Evolutionary conservation across 2,888 invertebrate genomes (phyloP).

Genomic region (Eristalinus aeneus): DNA sequence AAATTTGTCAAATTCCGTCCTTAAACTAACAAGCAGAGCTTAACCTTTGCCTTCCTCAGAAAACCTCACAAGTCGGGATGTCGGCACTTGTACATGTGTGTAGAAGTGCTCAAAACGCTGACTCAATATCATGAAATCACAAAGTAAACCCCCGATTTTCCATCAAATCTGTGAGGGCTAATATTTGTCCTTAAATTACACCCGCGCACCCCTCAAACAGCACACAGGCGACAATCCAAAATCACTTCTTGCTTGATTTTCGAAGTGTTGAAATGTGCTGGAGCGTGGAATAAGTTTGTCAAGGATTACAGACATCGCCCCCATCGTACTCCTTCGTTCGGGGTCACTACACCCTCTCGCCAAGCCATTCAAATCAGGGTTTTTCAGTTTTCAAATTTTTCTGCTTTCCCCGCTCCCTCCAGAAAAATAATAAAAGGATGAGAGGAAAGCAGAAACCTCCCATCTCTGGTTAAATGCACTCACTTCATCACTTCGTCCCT

Average conservation of each 20-base stretch:
- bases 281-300: conserved; percentile 17
- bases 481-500: conserved; percentile 69
- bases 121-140: conserved; percentile 57
- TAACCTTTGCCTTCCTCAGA: background rate
- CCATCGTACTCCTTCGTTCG: background rate
- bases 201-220: background rate
- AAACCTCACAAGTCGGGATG: background rate
- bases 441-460: conserved; percentile 45
- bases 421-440: background rate
- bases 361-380: conserved; percentile 48
- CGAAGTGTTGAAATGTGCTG: background rate
- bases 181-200: conserved; percentile 59
- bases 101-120: conserved; percentile 62
- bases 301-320: conserved; percentile 36
- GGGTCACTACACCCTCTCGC: conserved; percentile 43
- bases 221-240: background rate
- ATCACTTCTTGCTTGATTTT: conserved; percentile 16
- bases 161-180: conserved; percentile 57
- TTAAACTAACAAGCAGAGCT: background rate
- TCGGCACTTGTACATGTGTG: background rate
- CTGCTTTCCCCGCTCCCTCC: background rate
- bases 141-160: conserved; percentile 59
- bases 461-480: conserved; percentile 66
- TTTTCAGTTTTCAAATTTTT: conserved; percentile 22
- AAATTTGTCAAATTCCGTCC: background rate